Percentiles rank a stretch among this genome's conserved stretches.
phyloP scores from a whole-genome alignment of 1,140 invertebrate species.

The Drosophila insularis region DNA sequence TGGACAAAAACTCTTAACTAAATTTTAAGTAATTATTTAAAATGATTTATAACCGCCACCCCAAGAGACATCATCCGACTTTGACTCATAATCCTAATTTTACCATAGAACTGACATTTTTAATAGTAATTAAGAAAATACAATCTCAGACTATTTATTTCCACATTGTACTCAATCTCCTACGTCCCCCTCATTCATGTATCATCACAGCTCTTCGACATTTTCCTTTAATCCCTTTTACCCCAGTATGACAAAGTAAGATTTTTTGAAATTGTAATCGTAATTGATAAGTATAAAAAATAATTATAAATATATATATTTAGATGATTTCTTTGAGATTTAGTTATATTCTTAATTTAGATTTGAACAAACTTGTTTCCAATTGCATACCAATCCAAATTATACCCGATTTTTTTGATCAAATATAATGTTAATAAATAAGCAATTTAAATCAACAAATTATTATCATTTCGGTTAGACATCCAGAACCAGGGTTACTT shows the following conservation, averaged over 20 bases:
- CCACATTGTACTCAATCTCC: neutral
- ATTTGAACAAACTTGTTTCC: slow-evolving; percentile 8
- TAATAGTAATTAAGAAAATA: slow-evolving; percentile 22
- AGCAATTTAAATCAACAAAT: slow-evolving; percentile 22
- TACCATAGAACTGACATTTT: slow-evolving; percentile 7
- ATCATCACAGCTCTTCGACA: neutral
- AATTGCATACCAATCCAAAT: neutral
- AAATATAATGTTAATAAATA: slow-evolving; percentile 47
- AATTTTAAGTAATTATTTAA: slow-evolving; percentile 29
- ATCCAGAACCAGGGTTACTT: too few relatives aligned
- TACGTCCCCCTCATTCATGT: neutral
- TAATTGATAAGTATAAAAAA: slow-evolving; percentile 8
- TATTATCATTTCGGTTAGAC: neutral
- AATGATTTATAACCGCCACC: neutral
- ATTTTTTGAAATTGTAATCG: slow-evolving; percentile 30
- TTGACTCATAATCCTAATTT: slow-evolving; percentile 2
- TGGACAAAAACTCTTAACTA: neutral
- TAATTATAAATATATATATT: slow-evolving; percentile 7
- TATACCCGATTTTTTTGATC: slow-evolving; percentile 9
- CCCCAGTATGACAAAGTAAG: slow-evolving; percentile 10
- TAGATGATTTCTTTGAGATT: slow-evolving; percentile 10
- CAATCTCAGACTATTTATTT: slow-evolving; percentile 46
- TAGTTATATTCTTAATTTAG: slow-evolving; percentile 1
- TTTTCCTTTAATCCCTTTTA: too few relatives aligned
- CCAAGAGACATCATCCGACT: slow-evolving; percentile 4